A percentile compares a stretch with the other conserved stretches of the same genome.
phyloP scores from a whole-genome alignment of 2,888 invertebrate genomes.

The Sminthurinus aureus region DNA sequence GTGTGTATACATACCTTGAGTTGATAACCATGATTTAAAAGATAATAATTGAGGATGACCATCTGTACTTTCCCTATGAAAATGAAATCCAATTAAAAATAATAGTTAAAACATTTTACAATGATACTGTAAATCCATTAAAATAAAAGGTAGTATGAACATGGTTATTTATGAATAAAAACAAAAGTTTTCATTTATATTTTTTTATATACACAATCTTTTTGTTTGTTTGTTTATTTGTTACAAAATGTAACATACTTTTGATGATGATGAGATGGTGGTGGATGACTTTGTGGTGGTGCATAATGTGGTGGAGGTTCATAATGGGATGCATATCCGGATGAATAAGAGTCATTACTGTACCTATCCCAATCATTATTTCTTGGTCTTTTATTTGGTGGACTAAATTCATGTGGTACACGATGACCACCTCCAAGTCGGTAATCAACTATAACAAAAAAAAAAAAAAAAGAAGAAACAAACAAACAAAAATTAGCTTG shows the following conservation, averaged over 20 bases:
- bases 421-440: conserved; percentile 54
- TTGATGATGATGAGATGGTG: conserved; percentile 8
- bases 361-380: conserved; percentile 58
- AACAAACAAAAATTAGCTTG: too few species aligned
- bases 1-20: conserved; percentile 68
- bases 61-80: conserved; percentile 60
- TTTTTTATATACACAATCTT: too few species aligned
- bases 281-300: conserved; percentile 75
- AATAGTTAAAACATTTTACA: neutral
- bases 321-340: conserved; percentile 51
- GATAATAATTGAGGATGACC: conserved; percentile 90
- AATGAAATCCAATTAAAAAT: neutral
- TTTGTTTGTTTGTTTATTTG: neutral
- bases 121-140: neutral
- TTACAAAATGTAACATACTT: neutral
- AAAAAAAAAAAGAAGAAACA: too few species aligned
- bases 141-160: neutral
- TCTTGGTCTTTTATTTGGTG: conserved; percentile 58
- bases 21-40: conserved; percentile 93
- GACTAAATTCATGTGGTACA: conserved; percentile 58
- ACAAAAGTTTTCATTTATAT: neutral
- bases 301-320: conserved; percentile 52
- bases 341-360: conserved; percentile 51
- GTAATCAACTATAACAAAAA: conserved; percentile 48
- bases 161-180: neutral